Conservation (phyloP, 2,113 vertebrate genomes). For the Muscicapa adusta region DNA sequence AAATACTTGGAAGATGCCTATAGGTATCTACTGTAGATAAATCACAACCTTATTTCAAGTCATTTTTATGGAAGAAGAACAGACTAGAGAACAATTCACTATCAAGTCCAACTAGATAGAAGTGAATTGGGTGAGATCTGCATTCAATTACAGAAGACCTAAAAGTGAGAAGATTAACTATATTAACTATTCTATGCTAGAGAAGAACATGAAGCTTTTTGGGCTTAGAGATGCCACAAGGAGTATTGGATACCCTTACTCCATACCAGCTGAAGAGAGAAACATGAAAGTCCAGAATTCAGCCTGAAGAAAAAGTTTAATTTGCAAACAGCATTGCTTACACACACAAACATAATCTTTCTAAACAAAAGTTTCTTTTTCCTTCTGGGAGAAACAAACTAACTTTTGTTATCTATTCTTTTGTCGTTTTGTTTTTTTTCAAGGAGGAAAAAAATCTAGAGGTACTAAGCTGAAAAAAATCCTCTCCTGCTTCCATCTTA, state of each 20-base stretch:
- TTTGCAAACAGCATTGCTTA: background rate
- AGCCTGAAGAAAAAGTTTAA: background rate
- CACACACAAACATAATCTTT: background rate
- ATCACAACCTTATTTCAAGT: conserved; percentile 12
- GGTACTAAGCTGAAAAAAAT: background rate
- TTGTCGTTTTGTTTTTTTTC: background rate
- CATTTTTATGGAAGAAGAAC: background rate
- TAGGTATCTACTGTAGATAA: conserved; percentile 2
- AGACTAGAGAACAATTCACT: background rate
- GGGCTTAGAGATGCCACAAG: background rate
- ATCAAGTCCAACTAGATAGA: background rate
- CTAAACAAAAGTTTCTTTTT: background rate
- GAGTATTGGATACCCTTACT: background rate
- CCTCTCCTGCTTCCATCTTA: background rate
- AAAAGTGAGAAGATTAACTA: background rate
- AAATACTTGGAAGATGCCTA: conserved; percentile 10
- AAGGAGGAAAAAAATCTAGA: background rate
- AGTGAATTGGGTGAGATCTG: background rate
- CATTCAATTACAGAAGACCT: background rate
- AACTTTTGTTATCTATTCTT: background rate
- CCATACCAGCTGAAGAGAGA: background rate
- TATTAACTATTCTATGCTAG: background rate
- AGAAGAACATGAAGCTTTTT: background rate
- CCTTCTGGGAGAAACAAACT: background rate
- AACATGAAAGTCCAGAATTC: background rate